Evolutionary conservation across 2,113 vertebrate genomes (phyloP), one percentile per base, ranked within the genome.

Genomic region (Oncorhynchus kisutch): DNA sequence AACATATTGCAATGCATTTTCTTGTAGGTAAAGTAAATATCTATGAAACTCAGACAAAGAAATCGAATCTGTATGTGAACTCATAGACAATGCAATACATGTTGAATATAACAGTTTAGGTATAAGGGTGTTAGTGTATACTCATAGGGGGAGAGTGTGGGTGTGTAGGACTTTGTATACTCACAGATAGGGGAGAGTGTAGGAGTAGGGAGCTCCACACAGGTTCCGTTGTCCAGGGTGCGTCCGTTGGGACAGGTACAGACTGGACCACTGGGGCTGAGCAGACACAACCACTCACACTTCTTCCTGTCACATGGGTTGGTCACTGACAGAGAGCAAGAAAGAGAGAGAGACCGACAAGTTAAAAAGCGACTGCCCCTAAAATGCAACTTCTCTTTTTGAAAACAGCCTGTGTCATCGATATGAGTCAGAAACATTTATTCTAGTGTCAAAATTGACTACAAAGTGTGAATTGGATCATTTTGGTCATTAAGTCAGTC

Each of bases 271-370:
- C 96, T 99, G 85, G 97, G 97, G 79, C 96, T 99, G 34, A 99
- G 94, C 87, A 99, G 92, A 86, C 97, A 99, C 34, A 99, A 92
- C 97, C 97, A 99, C 79, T 99, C 97, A 0, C 97, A 99, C 73
- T 98, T 98, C 94, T 99, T 99, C 74, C 96, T 94, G 93, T 99
- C 97, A 5, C 97, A 99, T 1, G 97, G 97, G 88, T 99, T 99
- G 71, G 94, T 94, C 89, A 97, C 97, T 99, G 88, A 70, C 29
- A 84, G 18, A 76, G 14, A 59, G 49, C 29, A 49, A 59, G 57
- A 24, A 18, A 31, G 71, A 65, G 66, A 75, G 62, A 67, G 60
- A 57, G 68, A 75, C 27, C 1, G 57, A 66, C 20, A 67, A 24
- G 39, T 51, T 34, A 20, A 71, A 59, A 78, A 62, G 18, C 20